Percentiles rank a stretch among this genome's conserved stretches.
These are phyloP conservation scores for Enteromius paludinosus DNA, from an alignment of 2,797 vertebrate species.

Conservation along the genomic window DNA sequence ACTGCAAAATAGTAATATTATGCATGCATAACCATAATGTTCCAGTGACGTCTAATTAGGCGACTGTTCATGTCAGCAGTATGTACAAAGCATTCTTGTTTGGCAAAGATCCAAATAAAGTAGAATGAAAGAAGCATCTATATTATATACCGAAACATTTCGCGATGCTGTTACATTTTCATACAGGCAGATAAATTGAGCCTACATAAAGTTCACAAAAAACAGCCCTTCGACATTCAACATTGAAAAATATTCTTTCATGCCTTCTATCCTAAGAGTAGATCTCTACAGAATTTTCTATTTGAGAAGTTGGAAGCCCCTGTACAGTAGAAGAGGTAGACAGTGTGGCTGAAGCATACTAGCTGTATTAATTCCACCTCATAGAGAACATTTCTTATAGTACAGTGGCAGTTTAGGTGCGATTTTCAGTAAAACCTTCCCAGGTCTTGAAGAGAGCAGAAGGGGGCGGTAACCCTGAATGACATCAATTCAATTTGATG, in stretches of 20 bases:
- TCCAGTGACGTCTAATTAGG: slow-evolving; percentile 39
- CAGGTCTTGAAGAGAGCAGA: not conserved
- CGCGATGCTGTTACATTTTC: slow-evolving; percentile 51
- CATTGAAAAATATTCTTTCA: slow-evolving; percentile 20
- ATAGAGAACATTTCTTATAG: slow-evolving; percentile 14
- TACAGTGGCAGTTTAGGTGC: slow-evolving; percentile 32
- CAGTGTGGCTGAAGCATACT: slow-evolving; percentile 64
- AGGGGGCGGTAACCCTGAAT: slow-evolving; percentile 28
- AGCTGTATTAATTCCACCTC: slow-evolving; percentile 35
- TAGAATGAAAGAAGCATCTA: slow-evolving; percentile 25
- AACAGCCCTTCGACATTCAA: slow-evolving; percentile 61
- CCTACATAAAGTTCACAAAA: slow-evolving; percentile 38
- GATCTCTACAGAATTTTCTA: slow-evolving; percentile 21
- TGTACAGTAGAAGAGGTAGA: slow-evolving; percentile 78
- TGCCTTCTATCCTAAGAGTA: slow-evolving; percentile 12
- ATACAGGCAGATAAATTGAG: slow-evolving; percentile 39
- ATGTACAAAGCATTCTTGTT: slow-evolving; percentile 57
- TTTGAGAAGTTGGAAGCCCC: slow-evolving; percentile 69
- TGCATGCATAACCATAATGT: slow-evolving; percentile 48
- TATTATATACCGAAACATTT: slow-evolving; percentile 42
- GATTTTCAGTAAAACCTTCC: slow-evolving; percentile 24
- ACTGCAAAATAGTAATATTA: slow-evolving; percentile 51
- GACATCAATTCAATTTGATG: slow-evolving; percentile 15
- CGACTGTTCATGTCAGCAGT: slow-evolving; percentile 47
- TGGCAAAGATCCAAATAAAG: slow-evolving; percentile 54